A percentile compares a stretch with the other conserved stretches of the same genome.
These are phyloP conservation scores for Hyperoodon ampullatus DNA, from an alignment of 2,113 vertebrate species.

Conservation along the genomic window DNA sequence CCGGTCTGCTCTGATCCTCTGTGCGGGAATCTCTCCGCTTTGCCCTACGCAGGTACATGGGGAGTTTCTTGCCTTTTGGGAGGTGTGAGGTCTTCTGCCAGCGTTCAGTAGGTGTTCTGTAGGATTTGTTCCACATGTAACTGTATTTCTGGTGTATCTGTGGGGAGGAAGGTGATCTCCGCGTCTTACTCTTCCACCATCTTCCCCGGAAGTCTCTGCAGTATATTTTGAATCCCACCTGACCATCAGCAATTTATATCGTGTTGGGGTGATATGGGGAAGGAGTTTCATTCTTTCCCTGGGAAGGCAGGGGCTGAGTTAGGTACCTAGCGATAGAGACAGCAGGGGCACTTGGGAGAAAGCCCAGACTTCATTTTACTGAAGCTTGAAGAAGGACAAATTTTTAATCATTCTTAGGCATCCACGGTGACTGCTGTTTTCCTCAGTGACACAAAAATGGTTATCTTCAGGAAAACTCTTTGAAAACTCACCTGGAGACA, in stretches of 20 bases:
- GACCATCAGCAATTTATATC: background rate
- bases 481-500: background rate
- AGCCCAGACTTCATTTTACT: background rate
- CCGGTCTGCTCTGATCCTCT: too few species aligned
- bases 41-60: too few species aligned
- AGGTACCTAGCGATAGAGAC: background rate
- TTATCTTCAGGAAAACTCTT: background rate
- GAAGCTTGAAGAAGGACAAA: background rate
- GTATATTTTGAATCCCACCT: background rate
- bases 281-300: background rate
- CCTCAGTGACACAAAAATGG: background rate
- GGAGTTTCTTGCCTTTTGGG: too few species aligned
- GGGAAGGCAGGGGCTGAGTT: background rate
- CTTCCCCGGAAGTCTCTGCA: background rate
- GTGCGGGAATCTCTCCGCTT: too few species aligned
- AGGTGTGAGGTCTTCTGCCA: too few species aligned
- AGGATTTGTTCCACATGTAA: too few species aligned
- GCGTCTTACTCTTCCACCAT: too few species aligned
- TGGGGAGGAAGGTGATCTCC: too few species aligned
- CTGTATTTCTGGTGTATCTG: too few species aligned
- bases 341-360: background rate
- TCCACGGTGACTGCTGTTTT: background rate
- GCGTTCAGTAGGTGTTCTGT: too few species aligned
- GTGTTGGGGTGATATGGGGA: background rate
- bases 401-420: background rate